phyloP scores from a whole-genome alignment of 2,888 invertebrate species.

The Lycaena phlaeas region DNA sequence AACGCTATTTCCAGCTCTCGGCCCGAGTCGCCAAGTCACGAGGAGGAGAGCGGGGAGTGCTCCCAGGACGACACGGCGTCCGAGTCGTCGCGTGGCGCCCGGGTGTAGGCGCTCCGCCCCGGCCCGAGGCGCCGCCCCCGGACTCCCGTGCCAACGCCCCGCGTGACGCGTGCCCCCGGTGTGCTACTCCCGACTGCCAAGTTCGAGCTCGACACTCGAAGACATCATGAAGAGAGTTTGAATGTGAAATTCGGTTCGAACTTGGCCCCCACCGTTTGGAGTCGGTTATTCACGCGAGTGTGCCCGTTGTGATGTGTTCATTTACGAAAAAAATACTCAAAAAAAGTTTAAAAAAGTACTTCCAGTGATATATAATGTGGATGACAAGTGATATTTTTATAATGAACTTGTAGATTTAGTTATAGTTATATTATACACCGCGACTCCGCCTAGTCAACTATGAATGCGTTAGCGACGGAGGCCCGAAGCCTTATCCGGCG shows the following conservation, averaged over 20 bases:
- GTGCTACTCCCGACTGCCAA: no score
- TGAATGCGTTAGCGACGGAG: background rate
- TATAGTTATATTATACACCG: conserved; percentile 30
- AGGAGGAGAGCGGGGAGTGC: conserved; percentile 28
- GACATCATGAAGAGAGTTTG: no score
- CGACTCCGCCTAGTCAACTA: conserved; percentile 64
- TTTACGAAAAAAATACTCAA: conserved; percentile 51
- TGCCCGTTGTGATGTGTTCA: conserved; percentile 45
- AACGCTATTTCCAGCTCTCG: conserved; percentile 31
- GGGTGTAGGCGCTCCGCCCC: background rate
- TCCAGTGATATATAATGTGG: conserved; percentile 55
- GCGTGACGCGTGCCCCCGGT: no score
- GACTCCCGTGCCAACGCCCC: no score
- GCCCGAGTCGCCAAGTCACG: conserved; percentile 31
- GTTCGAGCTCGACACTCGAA: no score
- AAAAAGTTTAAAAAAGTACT: conserved; percentile 33
- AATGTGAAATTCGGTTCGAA: no score
- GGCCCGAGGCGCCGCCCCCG: conserved; percentile 26
- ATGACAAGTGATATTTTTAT: conserved; percentile 61
- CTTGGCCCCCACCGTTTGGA: no score
- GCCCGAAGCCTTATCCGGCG: background rate
- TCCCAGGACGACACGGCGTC: conserved; percentile 31
- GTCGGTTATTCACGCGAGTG: background rate
- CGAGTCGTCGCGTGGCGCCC: conserved; percentile 24
- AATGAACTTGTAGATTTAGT: conserved; percentile 27